Base-by-base conservation (phyloP, 2,113 vertebrate genomes). In the Mirza zaza region DNA sequence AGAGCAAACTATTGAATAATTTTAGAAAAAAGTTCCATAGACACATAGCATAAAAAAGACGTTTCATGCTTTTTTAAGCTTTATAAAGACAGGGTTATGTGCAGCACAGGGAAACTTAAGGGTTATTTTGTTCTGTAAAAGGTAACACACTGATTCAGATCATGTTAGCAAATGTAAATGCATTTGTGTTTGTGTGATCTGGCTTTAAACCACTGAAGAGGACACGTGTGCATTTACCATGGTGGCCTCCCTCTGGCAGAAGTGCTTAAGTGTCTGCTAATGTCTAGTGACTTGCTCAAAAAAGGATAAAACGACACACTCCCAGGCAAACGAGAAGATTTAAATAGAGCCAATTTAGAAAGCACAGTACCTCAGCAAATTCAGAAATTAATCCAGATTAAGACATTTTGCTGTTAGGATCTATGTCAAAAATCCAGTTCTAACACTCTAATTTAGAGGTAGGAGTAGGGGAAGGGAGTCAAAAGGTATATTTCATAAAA, bases 211-310 rank as follows among this genome's bases (percentile, higher is more conserved):
- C 5, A 70, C 6, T 20, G 29, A 90, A 94, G 65, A 94, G 48
- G 13, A 42, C 85, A 96, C 96, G 95, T 94, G 80, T 71, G 6
- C 82, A 90, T 94, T 97, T 97, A 92, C 67, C 92, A 97, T 84
- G 97, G 87, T 70, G 79, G 63, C 13, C 6, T 75, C 97, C 97
- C 96, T 91, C 36, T 71, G 97, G 97, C 93, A 92, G 94, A 97
- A 97, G 63, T 91, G 77, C 42, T 90, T 95, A 50, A 83, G 34
- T 96, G 73, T 86, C 88, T 97, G 89, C 91, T 97, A 96, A n/a
- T 89, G 83, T 96, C 86, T 95, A 73, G 80, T 88, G 91, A 97
- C 8, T 76, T 75, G 34, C 77, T 97, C 95, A 93, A 85, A 97
- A 97, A 96, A 92, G 76, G 70, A 96, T 98, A 63, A 96, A 97